Base-by-base conservation (phyloP, 2,797 vertebrate species). In the Echeneis naucrates region DNA sequence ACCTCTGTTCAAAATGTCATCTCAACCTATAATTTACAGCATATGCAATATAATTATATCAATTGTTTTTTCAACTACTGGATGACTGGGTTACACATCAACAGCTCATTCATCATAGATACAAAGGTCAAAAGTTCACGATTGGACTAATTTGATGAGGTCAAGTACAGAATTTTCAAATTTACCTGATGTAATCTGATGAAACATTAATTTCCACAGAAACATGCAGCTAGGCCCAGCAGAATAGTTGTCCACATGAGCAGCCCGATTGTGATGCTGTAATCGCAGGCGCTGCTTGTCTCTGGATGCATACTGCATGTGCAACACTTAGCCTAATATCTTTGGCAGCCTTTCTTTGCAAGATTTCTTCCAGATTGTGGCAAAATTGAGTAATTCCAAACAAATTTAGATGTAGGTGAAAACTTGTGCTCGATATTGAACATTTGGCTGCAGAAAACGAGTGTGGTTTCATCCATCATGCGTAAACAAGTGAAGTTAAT, bases 341-440 rank as follows among this genome's bases (percentile, higher is more conserved):
- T 73, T 71, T 86, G 85, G 89, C 88, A 82, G 77, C 48, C 19
- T 10, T 5, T 9, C 64, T 44, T 56, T 26, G 11, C 66, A 14
- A 87, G 81, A 85, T 84, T 60, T 86, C 63, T 81, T 88, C 87
- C 85, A 91, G 88, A 84, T 47, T 88, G 77, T 26, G 68, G 61
- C n/a, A 13, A 76, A 87, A 87, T 78, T 74, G 82, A 86, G 77
- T 85, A 82, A 89, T 82, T 81, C 72, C 61, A 80, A 89, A 89
- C 83, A 86, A 88, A 86, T 87, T 80, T 71, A 33, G 67, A 72
- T 54, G 69, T 51, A 87, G 77, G 74, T 88, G 66, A 88, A 88
- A 88, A 84, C 78, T 68, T 55, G 50, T 33, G 56, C 72, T 71
- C 57, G 78, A 78, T 84, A 54, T 67, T 62, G 52, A 83, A 72